Conservation (phyloP, 2,113 vertebrate genomes). For the Petaurus breviceps region DNA sequence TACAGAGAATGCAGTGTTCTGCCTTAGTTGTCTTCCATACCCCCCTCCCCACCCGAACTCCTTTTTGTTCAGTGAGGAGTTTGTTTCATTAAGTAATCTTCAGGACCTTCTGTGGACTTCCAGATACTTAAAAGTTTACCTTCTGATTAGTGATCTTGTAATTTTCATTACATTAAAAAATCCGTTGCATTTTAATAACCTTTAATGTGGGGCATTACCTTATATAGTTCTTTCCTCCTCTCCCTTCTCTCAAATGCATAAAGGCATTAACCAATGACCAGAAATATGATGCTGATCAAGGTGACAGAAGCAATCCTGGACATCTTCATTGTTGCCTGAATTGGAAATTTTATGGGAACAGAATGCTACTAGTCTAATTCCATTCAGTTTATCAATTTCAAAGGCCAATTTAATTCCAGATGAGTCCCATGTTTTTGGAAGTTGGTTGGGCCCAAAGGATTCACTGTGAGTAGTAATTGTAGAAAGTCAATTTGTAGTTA, state of each 20-base stretch:
- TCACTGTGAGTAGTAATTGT: background rate
- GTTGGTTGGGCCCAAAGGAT: background rate
- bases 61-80: background rate
- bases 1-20: background rate
- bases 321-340: background rate
- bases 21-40: too few species aligned
- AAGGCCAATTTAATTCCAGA: background rate
- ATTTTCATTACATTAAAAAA: background rate
- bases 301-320: background rate
- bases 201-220: background rate
- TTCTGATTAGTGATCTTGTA: background rate
- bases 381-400: background rate
- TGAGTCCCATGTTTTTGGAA: background rate
- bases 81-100: background rate
- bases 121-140: background rate
- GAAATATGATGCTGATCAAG: background rate
- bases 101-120: background rate
- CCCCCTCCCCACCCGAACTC: too few species aligned
- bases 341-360: background rate
- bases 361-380: background rate
- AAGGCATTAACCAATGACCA: background rate
- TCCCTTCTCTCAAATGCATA: background rate
- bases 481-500: background rate
- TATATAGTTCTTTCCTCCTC: background rate
- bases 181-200: conserved; percentile 19